Conservation (phyloP, 2,888 invertebrate genomes). For the Lacanobia oleracea region DNA sequence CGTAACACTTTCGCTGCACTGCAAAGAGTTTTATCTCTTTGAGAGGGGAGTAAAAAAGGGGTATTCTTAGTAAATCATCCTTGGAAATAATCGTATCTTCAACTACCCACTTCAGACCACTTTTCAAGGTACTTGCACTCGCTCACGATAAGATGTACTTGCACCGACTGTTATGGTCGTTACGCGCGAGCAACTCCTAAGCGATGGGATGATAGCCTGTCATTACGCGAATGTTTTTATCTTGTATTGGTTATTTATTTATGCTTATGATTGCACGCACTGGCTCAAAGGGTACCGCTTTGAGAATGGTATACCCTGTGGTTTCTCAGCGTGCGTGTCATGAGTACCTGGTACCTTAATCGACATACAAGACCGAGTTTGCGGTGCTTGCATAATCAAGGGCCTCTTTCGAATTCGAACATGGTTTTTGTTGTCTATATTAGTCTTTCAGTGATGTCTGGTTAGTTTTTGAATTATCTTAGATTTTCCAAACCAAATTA, state of each 20-base stretch:
- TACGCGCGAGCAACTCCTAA: constrained; percentile 44
- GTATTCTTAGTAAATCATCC: constrained; percentile 6
- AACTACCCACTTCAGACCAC: constrained; percentile 21
- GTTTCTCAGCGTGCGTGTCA: constrained; percentile 40
- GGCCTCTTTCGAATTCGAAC: neutral
- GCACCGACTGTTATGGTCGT: constrained; percentile 31
- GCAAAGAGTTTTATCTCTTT: neutral
- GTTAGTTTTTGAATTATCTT: neutral
- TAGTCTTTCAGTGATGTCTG: neutral
- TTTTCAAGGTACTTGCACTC: constrained; percentile 20
- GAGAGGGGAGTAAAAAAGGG: neutral
- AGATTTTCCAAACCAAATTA: neutral
- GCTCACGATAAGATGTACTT: constrained; percentile 12
- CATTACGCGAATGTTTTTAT: constrained; percentile 56
- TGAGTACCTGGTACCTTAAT: neutral
- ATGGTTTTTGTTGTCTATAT: neutral
- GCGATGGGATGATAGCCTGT: constrained; percentile 45
- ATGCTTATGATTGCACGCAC: constrained; percentile 42
- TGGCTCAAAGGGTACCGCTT: constrained; percentile 37
- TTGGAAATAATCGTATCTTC: constrained; percentile 14
- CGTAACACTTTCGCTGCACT: neutral
- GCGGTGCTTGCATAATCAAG: neutral
- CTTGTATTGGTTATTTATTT: constrained; percentile 46
- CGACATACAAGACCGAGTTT: constrained; percentile 5
- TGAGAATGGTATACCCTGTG: constrained; percentile 29